Conservation (phyloP, 2,797 vertebrate genomes). For the Molothrus aeneus region DNA sequence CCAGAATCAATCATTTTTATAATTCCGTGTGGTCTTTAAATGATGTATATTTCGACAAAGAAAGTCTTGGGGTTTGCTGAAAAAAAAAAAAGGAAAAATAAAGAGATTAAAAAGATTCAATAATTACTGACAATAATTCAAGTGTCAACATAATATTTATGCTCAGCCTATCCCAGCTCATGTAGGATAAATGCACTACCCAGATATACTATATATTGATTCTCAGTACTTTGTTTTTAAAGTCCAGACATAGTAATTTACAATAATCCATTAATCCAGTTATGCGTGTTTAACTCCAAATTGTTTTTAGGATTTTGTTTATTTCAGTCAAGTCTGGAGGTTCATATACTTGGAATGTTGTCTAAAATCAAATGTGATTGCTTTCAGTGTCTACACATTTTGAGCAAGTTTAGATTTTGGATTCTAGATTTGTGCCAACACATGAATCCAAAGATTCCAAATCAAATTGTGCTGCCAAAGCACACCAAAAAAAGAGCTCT, state of each 20-base stretch:
- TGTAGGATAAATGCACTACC: background rate
- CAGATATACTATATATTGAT: background rate
- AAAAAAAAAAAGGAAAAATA: background rate
- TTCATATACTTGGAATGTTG: background rate
- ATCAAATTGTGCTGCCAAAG: background rate
- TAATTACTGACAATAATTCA: background rate
- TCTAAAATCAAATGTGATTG: conserved; percentile 25
- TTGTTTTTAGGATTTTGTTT: background rate
- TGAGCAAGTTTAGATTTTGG: conserved; percentile 17
- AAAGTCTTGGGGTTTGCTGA: background rate
- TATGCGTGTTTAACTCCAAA: background rate
- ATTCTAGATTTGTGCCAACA: background rate
- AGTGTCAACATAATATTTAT: background rate
- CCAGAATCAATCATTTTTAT: background rate
- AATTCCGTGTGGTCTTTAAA: background rate
- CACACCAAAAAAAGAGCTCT: background rate
- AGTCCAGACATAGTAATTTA: background rate
- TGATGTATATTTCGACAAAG: background rate
- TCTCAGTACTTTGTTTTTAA: background rate
- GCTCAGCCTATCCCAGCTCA: background rate
- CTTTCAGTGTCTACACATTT: background rate
- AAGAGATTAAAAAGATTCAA: background rate
- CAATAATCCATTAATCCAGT: background rate
- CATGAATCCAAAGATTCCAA: background rate
- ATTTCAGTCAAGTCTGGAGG: background rate